These are phyloP conservation scores for Galeopterus variegatus DNA, from an alignment of 2,113 vertebrate species.

Conservation along the genomic window DNA sequence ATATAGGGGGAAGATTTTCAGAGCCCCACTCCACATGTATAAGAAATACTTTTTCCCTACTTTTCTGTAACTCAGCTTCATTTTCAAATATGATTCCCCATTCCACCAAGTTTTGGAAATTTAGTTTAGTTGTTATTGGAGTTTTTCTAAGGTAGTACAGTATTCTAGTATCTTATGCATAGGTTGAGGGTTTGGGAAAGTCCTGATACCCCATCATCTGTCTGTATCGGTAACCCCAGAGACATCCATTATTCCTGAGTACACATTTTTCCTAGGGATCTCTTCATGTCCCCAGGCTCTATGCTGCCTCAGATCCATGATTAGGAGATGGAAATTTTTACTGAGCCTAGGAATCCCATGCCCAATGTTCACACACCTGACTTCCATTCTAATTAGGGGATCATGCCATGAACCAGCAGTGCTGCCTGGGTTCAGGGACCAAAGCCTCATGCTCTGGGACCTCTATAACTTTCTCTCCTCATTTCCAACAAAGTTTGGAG, in stretches of 20 bases:
- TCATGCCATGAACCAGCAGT: not conserved
- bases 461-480: not conserved
- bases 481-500: not conserved
- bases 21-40: not conserved
- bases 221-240: not conserved
- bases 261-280: not conserved
- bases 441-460: not conserved
- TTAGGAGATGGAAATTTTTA: not conserved
- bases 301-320: not conserved
- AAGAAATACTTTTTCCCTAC: not conserved
- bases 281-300: not conserved
- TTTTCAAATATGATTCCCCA: not conserved
- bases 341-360: not conserved
- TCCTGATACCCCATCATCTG: not conserved
- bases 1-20: not conserved
- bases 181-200: not conserved
- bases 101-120: not conserved
- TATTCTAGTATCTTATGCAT: not conserved
- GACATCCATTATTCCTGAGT: no score
- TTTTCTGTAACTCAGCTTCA: constrained; percentile 9
- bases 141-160: not conserved
- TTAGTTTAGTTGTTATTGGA: not conserved
- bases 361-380: not conserved
- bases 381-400: not conserved
- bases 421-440: not conserved